Evolutionary conservation across 1,140 invertebrate species (phyloP), one percentile per base, ranked within the genome.

Genomic region (Drosophila eugracilis): DNA sequence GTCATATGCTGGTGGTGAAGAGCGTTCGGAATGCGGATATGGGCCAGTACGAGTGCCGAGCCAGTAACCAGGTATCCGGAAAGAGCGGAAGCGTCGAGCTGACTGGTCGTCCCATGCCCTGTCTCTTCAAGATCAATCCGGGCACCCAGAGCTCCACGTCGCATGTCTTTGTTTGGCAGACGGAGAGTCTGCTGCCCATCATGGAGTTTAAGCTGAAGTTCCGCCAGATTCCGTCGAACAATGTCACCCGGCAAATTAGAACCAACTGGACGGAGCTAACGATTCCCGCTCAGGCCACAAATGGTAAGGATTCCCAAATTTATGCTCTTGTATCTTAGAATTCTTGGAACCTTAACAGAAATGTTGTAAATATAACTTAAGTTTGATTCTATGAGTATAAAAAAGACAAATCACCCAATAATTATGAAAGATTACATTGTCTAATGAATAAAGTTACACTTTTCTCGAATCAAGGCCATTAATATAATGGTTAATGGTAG

Each of bases 21-120:
- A 94, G 93, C n/a, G 94, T 96, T 0, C 92, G 93, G 9, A 92
- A 93, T 37, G 91, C 92, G 1, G 96, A 97, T 90, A 94, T 97
- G 55, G 96, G 96, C 0, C 93, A 94, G 69, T 97, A 97, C 83
- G 94, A 95, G 0, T 97, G 96, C 89, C 93, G 94, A 22, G 96
- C 96, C 0, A 93, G 94, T 28, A 97, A 97, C 89, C 93, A 93
- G 14, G 86, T 96, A 5, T 96, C 96, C 1, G 91, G 78, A 14
- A 92, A 88, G 17, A 92, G 93, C 34, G 91, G 92, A 19, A 89
- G 75, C 7, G 92, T 95, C 22, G 93, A 95, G 71, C 85, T 95
- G 10, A 94, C 94, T 26, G 91, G 90, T 1, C 70, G 91, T 3
- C 91, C 91, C 1, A 94, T 95, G 92, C 92, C 93, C 9, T 94